Evolutionary conservation across 2,797 vertebrate genomes (phyloP), one percentile per base, ranked within the genome.

Genomic region (Sciurus carolinensis): DNA sequence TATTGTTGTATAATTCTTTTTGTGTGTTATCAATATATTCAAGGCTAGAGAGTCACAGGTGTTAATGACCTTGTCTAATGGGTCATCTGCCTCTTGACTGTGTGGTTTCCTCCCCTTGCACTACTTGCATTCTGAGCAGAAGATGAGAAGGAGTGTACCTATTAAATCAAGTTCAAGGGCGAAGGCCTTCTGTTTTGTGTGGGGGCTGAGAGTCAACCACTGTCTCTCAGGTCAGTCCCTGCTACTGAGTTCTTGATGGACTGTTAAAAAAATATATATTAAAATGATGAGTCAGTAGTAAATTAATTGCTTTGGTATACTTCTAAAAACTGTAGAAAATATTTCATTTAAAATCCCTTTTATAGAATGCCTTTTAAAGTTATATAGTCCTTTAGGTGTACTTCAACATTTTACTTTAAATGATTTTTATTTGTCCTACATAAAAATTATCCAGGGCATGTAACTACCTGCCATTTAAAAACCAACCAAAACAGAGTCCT

Each of bases 321-420:
- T 39, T 20, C 7, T n/a, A n/a, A 62, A 91, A 72, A 18, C 24
- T 26, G 14, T 36, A 42, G 22, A 20, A 76, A 95, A 26, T 42
- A 7, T 52, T 76, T 36, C 13, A 18, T 7, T 36, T 87, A 88
- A 54, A 42, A 80, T 1, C 64, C 12, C 26, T 54, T 47, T 80
- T 26, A n/a, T 57, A 81, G 85, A 91, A 95, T n/a, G 5, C 33
- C 50, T 75, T 62, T 89, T 33, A 28, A 77, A 83, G 26, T 75
- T n/a, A 66, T 6, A 39, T 36, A 28, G 79, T 47, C 24, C 33
- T 71, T 7, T 44, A 72, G 12, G 69, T 36, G 20, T 59, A 87
- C 42, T 67, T 77, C 39, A 90, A 83, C 36, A 54, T 87, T 79
- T 89, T 81, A 36, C 47, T 90, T 67, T 50, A 92, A 17, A 44